A percentile compares a stretch with the other conserved stretches of the same genome.
These are phyloP conservation scores for Otocyon megalotis DNA, from an alignment of 2,113 vertebrate genomes.

Conservation along the genomic window DNA sequence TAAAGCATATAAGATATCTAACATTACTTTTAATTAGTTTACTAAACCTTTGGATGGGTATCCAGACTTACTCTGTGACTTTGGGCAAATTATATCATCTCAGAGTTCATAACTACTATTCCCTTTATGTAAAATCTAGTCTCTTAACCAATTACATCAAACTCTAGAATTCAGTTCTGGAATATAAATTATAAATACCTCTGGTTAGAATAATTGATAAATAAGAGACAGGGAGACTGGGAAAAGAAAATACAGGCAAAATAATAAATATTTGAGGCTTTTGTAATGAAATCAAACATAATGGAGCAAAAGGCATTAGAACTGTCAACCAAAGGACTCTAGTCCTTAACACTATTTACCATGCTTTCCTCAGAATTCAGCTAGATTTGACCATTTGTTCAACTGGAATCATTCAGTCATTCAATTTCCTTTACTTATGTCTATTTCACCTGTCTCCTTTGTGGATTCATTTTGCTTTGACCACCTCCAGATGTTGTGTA, in stretches of 20 bases:
- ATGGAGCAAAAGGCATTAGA: not conserved
- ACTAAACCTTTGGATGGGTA: not conserved
- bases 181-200: conserved; percentile 18
- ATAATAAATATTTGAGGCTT: not conserved
- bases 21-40: not conserved
- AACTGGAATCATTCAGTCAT: not conserved
- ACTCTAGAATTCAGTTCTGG: not conserved
- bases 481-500: not conserved
- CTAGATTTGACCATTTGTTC: not conserved
- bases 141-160: not conserved
- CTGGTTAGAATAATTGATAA: conserved; percentile 11
- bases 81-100: not conserved
- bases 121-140: conserved; percentile 5
- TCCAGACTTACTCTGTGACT: not conserved
- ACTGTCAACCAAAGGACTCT: not conserved
- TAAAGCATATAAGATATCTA: not conserved
- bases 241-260: conserved; percentile 9
- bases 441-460: not conserved
- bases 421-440: not conserved
- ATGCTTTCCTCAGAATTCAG: not conserved
- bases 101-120: not conserved
- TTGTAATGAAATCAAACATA: not conserved
- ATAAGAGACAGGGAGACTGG: not conserved
- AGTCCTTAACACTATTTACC: not conserved
- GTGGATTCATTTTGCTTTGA: not conserved